These are phyloP conservation scores for Plecturocebus donacophilus DNA, from an alignment of 2,113 vertebrate genomes.

Conservation along the genomic window DNA sequence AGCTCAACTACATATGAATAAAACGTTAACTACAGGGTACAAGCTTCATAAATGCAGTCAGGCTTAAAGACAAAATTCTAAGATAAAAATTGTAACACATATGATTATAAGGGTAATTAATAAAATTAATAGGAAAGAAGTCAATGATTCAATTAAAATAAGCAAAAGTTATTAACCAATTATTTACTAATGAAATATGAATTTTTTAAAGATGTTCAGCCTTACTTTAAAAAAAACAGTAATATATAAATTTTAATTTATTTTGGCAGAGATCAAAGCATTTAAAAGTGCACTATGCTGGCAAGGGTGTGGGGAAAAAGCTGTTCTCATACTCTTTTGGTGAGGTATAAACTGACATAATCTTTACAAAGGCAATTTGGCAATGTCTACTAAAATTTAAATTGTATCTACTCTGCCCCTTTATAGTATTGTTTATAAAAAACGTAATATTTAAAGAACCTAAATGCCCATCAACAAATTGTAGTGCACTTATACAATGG, in stretches of 20 bases:
- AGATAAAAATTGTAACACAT: neutral
- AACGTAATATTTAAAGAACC: neutral
- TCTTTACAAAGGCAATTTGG: neutral
- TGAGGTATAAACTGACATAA: neutral
- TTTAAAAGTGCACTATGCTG: neutral
- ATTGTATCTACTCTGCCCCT: neutral
- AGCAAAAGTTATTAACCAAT: neutral
- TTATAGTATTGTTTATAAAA: neutral
- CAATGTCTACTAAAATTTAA: neutral
- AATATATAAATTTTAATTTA: neutral
- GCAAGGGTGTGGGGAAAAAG: neutral
- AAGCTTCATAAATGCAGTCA: neutral
- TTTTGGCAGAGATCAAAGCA: neutral
- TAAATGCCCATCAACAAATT: neutral
- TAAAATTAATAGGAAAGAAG: neutral
- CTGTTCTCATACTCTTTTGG: neutral
- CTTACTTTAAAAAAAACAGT: neutral
- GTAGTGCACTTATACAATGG: neutral
- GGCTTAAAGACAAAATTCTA: neutral
- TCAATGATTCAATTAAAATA: neutral
- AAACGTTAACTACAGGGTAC: neutral
- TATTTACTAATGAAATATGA: neutral
- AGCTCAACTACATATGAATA: neutral
- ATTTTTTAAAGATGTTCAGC: neutral
- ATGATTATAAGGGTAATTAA: neutral